phyloP scores from a whole-genome alignment of 2,797 vertebrate genomes.

The Myotis daubentonii region DNA sequence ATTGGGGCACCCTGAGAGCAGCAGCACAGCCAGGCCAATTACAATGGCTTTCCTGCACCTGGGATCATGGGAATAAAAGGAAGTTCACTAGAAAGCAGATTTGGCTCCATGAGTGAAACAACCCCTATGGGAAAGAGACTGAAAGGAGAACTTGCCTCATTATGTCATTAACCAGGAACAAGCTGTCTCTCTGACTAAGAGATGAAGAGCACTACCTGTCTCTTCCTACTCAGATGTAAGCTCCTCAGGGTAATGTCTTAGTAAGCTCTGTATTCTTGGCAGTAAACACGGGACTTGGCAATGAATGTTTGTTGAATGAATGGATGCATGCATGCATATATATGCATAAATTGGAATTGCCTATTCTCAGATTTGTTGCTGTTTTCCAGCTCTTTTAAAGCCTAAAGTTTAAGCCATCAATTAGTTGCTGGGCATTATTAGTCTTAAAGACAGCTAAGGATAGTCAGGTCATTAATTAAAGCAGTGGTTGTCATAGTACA shows the following conservation, averaged over 20 bases:
- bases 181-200: not conserved
- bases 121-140: not conserved
- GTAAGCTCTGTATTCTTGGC: not conserved
- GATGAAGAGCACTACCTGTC: not conserved
- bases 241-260: not conserved
- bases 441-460: slow-evolving; percentile 37
- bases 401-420: slow-evolving; percentile 12
- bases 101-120: not conserved
- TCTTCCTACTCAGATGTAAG: not conserved
- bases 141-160: not conserved
- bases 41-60: not conserved
- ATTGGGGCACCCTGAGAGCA: not conserved
- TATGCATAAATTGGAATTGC: not conserved
- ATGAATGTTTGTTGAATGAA: not conserved
- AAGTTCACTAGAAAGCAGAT: slow-evolving; percentile 27
- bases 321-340: not conserved
- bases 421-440: slow-evolving; percentile 6
- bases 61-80: not conserved
- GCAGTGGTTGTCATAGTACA: not conserved
- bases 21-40: not conserved
- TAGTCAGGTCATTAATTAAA: slow-evolving; percentile 36
- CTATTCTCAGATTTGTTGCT: slow-evolving; percentile 18
- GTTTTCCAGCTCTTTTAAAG: slow-evolving; percentile 13
- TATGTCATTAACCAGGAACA: not conserved
- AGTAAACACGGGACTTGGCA: not conserved